A percentile compares a stretch with the other conserved stretches of the same genome.
Conservation (phyloP, 2,113 vertebrate genomes). For the Dascyllus trimaculatus region DNA sequence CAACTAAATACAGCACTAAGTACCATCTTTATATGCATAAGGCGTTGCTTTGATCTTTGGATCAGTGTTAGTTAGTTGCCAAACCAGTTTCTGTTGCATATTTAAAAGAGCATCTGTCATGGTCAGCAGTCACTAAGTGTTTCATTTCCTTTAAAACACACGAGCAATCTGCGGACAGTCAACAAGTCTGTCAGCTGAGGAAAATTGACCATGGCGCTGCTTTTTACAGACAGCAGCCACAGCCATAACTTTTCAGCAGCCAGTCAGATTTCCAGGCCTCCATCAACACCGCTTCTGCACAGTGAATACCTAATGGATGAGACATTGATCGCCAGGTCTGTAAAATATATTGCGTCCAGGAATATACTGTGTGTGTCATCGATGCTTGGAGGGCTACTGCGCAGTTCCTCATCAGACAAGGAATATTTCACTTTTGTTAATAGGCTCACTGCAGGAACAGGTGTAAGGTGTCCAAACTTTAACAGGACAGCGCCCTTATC, state of each 20-base stretch:
- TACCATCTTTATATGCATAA: background rate
- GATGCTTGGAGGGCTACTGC: background rate
- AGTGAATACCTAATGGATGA: conserved; percentile 10
- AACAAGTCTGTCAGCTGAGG: conserved; percentile 31
- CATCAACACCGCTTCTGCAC: background rate
- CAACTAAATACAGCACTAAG: background rate
- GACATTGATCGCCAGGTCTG: conserved; percentile 13
- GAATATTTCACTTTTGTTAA: too few species aligned
- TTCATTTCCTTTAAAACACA: conserved; percentile 48
- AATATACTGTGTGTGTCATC: background rate
- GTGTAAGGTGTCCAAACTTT: too few species aligned
- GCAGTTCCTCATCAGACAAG: too few species aligned
- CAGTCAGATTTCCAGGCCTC: background rate
- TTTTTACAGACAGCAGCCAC: conserved; percentile 13
- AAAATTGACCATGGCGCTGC: conserved; percentile 16
- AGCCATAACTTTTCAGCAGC: conserved; percentile 24
- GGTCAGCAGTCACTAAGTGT: conserved; percentile 34
- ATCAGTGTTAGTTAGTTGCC: background rate
- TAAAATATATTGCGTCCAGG: too few species aligned
- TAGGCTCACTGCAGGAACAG: too few species aligned
- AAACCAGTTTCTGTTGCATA: conserved; percentile 10
- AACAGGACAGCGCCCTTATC: too few species aligned
- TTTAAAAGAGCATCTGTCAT: conserved; percentile 18
- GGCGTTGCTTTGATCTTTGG: background rate
- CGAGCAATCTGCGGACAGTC: conserved; percentile 8